phyloP scores from a whole-genome alignment of 2,797 vertebrate species.

The Balearica regulorum region DNA sequence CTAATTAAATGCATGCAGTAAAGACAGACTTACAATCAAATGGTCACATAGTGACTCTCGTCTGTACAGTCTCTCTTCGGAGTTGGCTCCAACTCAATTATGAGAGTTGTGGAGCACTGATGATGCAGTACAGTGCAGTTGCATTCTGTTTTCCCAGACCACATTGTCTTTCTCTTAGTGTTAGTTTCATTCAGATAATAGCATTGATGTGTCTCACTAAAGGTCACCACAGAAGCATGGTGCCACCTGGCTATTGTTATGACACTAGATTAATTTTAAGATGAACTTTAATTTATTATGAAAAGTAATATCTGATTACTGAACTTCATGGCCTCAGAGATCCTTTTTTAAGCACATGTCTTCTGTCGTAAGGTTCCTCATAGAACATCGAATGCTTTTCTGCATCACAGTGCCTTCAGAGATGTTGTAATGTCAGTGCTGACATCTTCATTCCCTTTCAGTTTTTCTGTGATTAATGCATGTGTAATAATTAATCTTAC shows the following conservation, averaged over 20 bases:
- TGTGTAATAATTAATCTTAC: constrained; percentile 47
- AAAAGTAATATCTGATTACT: not conserved
- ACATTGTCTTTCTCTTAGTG: not conserved
- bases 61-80: not conserved
- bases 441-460: constrained; percentile 44
- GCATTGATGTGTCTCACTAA: not conserved
- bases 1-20: not conserved
- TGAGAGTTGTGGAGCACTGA: not conserved
- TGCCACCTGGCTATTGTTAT: not conserved
- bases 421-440: constrained; percentile 13
- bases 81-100: not conserved
- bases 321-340: not conserved
- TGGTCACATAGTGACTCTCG: not conserved
- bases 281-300: not conserved
- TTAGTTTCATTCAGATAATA: not conserved
- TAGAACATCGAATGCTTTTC: not conserved
- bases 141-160: not conserved
- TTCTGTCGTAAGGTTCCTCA: not conserved
- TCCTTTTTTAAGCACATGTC: not conserved
- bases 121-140: not conserved
- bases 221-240: not conserved
- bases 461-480: not conserved
- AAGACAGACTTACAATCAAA: not conserved
- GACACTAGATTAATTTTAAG: not conserved
- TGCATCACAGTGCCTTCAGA: constrained; percentile 5